These are phyloP conservation scores for Loxodonta africana DNA, from an alignment of 2,113 vertebrate species.

Conservation along the genomic window DNA sequence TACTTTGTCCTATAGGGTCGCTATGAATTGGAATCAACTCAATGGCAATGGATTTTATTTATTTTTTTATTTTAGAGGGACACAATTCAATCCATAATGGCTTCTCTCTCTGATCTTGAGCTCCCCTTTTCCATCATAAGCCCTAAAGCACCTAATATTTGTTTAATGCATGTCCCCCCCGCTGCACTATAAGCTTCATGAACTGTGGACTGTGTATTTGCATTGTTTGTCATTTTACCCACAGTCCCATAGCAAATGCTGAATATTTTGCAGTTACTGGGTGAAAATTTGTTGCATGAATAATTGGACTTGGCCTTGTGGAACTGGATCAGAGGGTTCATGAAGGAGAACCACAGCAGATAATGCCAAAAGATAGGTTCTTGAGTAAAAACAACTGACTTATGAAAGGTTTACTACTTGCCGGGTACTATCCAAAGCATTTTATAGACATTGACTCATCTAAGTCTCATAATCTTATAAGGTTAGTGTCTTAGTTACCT, in stretches of 20 bases:
- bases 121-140: neutral
- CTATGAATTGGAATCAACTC: too few species aligned
- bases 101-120: neutral
- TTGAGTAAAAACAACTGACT: neutral
- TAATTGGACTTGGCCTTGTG: neutral
- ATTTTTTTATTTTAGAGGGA: too few species aligned
- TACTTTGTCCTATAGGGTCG: too few species aligned
- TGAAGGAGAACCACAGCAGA: neutral
- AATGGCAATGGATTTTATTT: too few species aligned
- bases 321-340: conserved; percentile 1
- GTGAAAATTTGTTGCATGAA: conserved; percentile 8
- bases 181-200: neutral
- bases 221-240: neutral
- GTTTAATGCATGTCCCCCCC: neutral
- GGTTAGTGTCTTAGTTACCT: neutral
- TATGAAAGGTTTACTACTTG: neutral
- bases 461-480: neutral
- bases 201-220: neutral
- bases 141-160: neutral
- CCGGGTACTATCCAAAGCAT: neutral
- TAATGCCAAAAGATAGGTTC: neutral
- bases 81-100: too few species aligned
- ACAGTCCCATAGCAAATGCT: neutral
- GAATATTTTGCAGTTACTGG: neutral
- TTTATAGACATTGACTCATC: neutral